These are phyloP conservation scores for Porites australiensis DNA, from an alignment of 64 coral and sea anemone species.

Conservation along the genomic window DNA sequence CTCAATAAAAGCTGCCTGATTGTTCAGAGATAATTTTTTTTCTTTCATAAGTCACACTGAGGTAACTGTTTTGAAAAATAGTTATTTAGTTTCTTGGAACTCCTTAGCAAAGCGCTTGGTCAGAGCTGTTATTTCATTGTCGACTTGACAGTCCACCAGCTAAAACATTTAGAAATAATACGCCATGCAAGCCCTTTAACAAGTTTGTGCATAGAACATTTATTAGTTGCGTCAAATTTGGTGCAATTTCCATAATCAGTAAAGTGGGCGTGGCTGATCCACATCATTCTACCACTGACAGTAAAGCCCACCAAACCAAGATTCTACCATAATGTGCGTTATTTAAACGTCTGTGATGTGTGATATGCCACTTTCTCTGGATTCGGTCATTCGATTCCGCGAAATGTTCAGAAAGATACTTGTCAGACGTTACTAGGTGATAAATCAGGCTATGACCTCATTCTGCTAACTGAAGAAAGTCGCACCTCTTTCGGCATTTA, in stretches of 20 bases:
- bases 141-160: background rate
- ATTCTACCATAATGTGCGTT: slow-evolving; percentile 29
- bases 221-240: background rate
- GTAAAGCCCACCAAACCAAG: slow-evolving; percentile 48
- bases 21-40: background rate
- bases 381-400: slow-evolving; percentile 18
- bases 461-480: slow-evolving; percentile 17
- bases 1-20: background rate
- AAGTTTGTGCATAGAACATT: slow-evolving; percentile 37
- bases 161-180: slow-evolving; percentile 5
- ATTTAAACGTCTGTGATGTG: slow-evolving; percentile 52
- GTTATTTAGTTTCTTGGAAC: background rate
- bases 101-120: background rate
- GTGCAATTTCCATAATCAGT: slow-evolving; percentile 14
- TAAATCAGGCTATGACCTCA: slow-evolving; percentile 58
- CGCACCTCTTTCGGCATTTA: slow-evolving; percentile 61
- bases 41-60: slow-evolving; percentile 11
- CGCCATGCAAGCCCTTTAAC: background rate
- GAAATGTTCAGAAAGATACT: slow-evolving; percentile 18
- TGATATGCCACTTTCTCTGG: slow-evolving; percentile 32
- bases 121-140: slow-evolving; percentile 23
- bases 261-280: slow-evolving; percentile 12
- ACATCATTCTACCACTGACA: slow-evolving; percentile 36
- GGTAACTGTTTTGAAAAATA: background rate
- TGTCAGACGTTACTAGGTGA: slow-evolving; percentile 13